Percentiles rank a stretch among this genome's conserved stretches.
These are phyloP conservation scores for Piscicola geometra DNA, from an alignment of 2,888 invertebrate species.

Conservation along the genomic window DNA sequence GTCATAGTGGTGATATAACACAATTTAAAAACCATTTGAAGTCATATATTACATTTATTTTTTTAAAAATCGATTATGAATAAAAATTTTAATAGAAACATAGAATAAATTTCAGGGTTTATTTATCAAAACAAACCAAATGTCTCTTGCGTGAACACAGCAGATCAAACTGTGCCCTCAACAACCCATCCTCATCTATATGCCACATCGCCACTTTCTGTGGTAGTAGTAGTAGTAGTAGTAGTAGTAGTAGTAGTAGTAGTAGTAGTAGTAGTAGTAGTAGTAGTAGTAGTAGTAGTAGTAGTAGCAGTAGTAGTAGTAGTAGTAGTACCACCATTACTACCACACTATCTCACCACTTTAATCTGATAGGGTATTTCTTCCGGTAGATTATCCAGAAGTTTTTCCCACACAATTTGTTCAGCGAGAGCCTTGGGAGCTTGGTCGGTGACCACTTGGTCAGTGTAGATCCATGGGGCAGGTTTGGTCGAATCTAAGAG, in stretches of 20 bases:
- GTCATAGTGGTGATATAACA: background rate
- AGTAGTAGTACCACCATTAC: background rate
- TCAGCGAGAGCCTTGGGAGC: conserved; percentile 67
- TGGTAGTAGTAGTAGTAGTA: too few relatives aligned
- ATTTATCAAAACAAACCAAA: conserved; percentile 43
- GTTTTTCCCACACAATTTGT: conserved; percentile 73
- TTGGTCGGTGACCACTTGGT: conserved; percentile 70
- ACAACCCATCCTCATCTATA: conserved; percentile 47
- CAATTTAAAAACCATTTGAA: conserved; percentile 1
- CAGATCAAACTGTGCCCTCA: conserved; percentile 49
- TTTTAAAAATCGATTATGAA: too few relatives aligned
- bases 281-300: too few relatives aligned
- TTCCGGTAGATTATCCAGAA: conserved; percentile 75
- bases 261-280: too few relatives aligned
- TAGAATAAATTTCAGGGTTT: too few relatives aligned
- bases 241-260: too few relatives aligned
- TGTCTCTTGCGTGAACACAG: conserved; percentile 44
- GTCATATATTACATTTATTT: too few relatives aligned
- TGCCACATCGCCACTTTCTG: conserved; percentile 49
- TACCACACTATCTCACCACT: conserved; percentile 48
- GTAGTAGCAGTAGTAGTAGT: too few relatives aligned
- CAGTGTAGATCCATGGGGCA: conserved; percentile 66
- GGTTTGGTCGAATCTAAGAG: conserved; percentile 66
- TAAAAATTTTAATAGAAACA: too few relatives aligned
- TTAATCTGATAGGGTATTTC: conserved; percentile 79